Evolutionary conservation across 2,113 vertebrate genomes (phyloP).

Genomic region (Chaetodon auriga): DNA sequence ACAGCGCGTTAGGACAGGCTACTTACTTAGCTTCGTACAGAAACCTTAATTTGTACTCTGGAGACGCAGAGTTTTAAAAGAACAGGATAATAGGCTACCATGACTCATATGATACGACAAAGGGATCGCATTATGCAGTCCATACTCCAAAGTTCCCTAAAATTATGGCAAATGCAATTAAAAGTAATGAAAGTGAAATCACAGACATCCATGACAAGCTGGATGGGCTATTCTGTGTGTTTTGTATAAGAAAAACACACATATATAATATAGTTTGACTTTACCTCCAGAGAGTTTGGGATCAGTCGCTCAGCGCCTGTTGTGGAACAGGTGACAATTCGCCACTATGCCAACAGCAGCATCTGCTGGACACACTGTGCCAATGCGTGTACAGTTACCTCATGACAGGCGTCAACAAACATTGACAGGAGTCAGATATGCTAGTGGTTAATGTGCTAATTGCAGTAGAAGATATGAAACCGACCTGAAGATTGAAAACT

Average conservation of each 20-base stretch:
- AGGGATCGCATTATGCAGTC: background rate
- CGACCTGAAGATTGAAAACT: background rate
- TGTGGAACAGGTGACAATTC: background rate
- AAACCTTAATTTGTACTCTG: background rate
- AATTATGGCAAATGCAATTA: background rate
- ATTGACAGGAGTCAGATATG: background rate
- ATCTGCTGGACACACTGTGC: constrained; percentile 58
- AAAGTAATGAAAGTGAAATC: background rate
- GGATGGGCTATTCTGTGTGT: background rate
- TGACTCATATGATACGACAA: background rate
- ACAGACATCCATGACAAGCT: background rate
- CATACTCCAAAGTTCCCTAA: background rate
- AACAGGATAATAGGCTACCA: background rate
- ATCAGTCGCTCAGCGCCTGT: no score
- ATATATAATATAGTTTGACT: background rate
- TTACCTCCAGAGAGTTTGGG: background rate
- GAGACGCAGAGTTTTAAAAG: background rate
- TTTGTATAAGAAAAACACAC: background rate
- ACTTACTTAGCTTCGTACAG: background rate
- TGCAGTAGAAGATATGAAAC: background rate
- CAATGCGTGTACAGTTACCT: background rate
- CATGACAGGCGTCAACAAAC: background rate
- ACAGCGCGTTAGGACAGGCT: background rate
- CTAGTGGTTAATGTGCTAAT: no score
- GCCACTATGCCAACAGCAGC: constrained; percentile 33